These are phyloP conservation scores for Labeo rohita DNA, from an alignment of 2,113 vertebrate species.

Conservation along the genomic window DNA sequence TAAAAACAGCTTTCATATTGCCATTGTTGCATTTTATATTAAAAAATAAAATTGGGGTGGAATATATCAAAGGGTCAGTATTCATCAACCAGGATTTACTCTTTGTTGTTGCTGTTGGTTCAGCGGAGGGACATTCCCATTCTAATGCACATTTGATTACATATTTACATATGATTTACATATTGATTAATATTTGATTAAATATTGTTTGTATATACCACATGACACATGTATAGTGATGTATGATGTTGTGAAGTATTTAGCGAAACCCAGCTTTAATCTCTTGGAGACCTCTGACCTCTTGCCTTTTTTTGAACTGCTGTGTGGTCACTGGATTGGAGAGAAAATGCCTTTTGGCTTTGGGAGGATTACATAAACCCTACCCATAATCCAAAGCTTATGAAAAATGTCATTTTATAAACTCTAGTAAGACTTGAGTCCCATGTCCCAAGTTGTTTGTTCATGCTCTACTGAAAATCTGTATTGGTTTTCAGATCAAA, in stretches of 20 bases:
- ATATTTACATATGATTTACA: too few species aligned
- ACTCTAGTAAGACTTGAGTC: background rate
- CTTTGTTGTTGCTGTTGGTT: background rate
- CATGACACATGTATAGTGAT: background rate
- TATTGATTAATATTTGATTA: background rate
- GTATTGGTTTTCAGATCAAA: background rate
- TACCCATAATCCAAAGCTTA: constrained; percentile 31
- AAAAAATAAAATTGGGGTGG: background rate
- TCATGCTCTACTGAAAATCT: background rate
- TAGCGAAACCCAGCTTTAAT: background rate
- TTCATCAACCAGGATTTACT: background rate
- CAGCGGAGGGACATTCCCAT: background rate
- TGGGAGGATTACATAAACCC: constrained; percentile 22
- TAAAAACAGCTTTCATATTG: background rate
- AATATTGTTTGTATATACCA: background rate
- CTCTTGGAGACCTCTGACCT: background rate
- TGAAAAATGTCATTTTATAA: constrained; percentile 9
- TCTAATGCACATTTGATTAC: background rate
- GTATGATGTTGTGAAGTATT: background rate
- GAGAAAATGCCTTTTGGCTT: background rate
- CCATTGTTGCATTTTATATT: background rate
- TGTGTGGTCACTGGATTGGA: constrained; percentile 6
- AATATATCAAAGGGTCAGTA: background rate
- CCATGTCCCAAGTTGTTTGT: constrained; percentile 1
- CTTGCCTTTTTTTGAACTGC: background rate